phyloP scores from a whole-genome alignment of 1,140 invertebrate species.

The Monochamus saltuarius region DNA sequence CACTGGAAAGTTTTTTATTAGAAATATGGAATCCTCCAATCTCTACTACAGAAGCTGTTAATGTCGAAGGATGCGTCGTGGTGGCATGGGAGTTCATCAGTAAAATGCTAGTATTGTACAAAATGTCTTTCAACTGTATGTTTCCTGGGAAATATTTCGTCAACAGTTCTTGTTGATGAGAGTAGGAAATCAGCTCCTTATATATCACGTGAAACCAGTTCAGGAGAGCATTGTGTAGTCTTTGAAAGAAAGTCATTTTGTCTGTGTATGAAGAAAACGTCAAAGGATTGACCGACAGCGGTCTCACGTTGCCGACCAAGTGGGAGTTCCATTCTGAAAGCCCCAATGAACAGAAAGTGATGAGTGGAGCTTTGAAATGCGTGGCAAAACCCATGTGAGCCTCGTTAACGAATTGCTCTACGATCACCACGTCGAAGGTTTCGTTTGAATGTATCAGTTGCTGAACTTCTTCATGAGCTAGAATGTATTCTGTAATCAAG shows the following conservation, averaged over 20 bases:
- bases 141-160: constrained; percentile 31
- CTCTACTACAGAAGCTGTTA: constrained; percentile 21
- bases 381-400: constrained; percentile 9
- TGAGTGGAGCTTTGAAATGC: constrained; percentile 8
- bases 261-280: constrained; percentile 18
- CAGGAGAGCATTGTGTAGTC: constrained; percentile 26
- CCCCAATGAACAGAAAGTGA: constrained; percentile 3
- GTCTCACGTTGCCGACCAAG: too few relatives aligned
- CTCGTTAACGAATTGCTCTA: constrained; percentile 9
- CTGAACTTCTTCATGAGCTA: not conserved
- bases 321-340: constrained; percentile 1
- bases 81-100: constrained; percentile 31
- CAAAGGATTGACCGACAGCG: not conserved
- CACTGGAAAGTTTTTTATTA: constrained; percentile 23
- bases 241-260: constrained; percentile 30
- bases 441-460: constrained; percentile 7
- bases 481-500: not conserved
- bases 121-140: constrained; percentile 27
- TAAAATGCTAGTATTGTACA: constrained; percentile 34
- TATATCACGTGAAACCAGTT: constrained; percentile 9
- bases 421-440: constrained; percentile 15
- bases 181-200: constrained; percentile 15
- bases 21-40: constrained; percentile 33
- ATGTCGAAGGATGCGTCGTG: constrained; percentile 16
- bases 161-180: constrained; percentile 21